Base-by-base conservation (phyloP, 2,888 invertebrate genomes). In the Junonia oenone region DNA sequence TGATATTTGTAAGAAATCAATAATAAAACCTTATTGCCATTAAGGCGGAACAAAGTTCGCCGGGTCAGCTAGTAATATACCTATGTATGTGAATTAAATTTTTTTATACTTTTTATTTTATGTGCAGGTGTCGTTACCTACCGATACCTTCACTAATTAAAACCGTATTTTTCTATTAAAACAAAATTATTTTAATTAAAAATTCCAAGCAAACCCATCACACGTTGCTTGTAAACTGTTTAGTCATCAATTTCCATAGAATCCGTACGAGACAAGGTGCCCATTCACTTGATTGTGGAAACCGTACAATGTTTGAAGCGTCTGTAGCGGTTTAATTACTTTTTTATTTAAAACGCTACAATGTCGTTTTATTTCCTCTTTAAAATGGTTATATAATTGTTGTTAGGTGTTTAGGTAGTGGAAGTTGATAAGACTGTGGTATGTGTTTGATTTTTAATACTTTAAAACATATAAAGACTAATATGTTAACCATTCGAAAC, bases 231-330 rank as follows among this genome's bases (percentile, higher is more conserved):
- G 11, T 43, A 40, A 50, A 17, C 40, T 26, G 11, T 27, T 8
- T 11, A 27, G 31, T 26, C n/a, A 27, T 51, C 26, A 40, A 46
- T 53, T 15, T 53, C 14, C 40, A 57, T n/a, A 14, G 57, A 60
- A 57, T 9, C 57, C 60, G 40, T 60, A 60, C 45, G 33, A 58
- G 52, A 57, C 57, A 57, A 60, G 60, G 57, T 60, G 54, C 29
- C 43, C 45, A 68, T 65, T 52, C 40, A 55, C 43, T 59, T 63
- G 64, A 66, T 67, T 66, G 66, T 40, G 51, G 64, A 67, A 66
- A 43, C 61, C 66, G 33, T 63, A 66, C 63, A 63, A 63, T 58
- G 64, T 61, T 33, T 37, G 38, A 48, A 43, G 31, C 43, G 48
- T n/a, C 51, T 47, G 51, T 47, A 52, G 37, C 9, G 37, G 35